These are phyloP conservation scores for Oscheius sp. DNA, from an alignment of 2,888 invertebrate species.

Conservation along the genomic window DNA sequence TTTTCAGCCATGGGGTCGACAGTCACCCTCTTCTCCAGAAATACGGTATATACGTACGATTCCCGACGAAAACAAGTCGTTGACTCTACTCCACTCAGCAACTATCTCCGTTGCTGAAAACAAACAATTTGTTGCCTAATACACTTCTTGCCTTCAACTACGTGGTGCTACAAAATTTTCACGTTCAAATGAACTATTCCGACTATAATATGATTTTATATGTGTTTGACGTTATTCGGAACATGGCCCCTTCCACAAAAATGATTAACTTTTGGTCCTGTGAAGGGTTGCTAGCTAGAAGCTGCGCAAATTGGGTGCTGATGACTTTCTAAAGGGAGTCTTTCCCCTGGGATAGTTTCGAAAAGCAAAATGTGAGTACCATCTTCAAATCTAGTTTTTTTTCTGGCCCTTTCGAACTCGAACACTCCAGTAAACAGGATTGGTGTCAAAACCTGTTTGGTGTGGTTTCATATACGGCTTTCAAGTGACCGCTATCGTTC, in stretches of 20 bases:
- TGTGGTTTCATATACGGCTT: too few relatives aligned
- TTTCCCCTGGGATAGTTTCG: constrained; percentile 20
- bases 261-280: constrained; percentile 22
- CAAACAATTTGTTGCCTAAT: constrained; percentile 3
- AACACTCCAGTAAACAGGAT: too few relatives aligned
- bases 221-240: too few relatives aligned
- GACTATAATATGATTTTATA: too few relatives aligned
- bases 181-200: neutral
- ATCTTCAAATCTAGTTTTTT: too few relatives aligned
- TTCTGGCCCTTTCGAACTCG: too few relatives aligned
- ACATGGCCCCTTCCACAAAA: neutral
- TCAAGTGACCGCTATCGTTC: too few relatives aligned
- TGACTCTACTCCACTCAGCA: constrained; percentile 18
- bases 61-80: constrained; percentile 29
- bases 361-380: constrained; percentile 14
- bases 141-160: constrained; percentile 20
- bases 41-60: constrained; percentile 34
- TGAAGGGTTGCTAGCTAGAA: neutral
- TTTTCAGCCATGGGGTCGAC: constrained; percentile 37
- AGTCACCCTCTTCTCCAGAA: constrained; percentile 32
- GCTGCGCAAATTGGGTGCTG: constrained; percentile 32
- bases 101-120: constrained; percentile 32
- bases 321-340: constrained; percentile 27
- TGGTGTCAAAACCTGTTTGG: too few relatives aligned
- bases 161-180: constrained; percentile 12